Base-by-base conservation (phyloP, 2,797 vertebrate genomes). In the Periparus ater region DNA sequence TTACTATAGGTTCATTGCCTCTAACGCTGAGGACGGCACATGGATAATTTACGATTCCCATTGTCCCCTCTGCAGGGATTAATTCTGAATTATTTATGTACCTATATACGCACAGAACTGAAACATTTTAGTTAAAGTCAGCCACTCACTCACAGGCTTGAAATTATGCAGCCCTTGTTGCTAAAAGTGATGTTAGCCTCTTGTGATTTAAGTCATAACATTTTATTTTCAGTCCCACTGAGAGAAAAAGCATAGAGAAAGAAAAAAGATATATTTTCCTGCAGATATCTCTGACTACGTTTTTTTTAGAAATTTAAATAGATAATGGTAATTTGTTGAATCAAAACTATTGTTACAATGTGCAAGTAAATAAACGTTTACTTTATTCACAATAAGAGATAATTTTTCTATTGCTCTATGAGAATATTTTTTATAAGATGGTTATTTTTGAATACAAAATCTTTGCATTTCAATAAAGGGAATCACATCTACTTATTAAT, bases 1-100 rank as follows among this genome's bases (percentile, higher is more conserved):
- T 98, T 99, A 99, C 98, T 98, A 98, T 98, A 99, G 98, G 99
- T 99, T 99, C 99, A 99, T 98, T 98, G 98, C 98, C 97, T 98
- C 98, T 98, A 98, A 98, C 98, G 94, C 98, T 98, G 98, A 98
- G 98, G 98, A 99, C 97, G 97, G 98, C 98, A 98, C 98, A 98
- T 98, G 95, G 98, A 99, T 99, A 99, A 99, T 99, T 99, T 99
- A 99, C 98, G 98, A 99, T 98, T 98, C 98, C 98, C 98, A 98
- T 99, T 99, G 98, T 99, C 98, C 98, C 98, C 98, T 98, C 99
- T 99, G 98, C 98, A 96, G 99, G 99, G 99, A 99, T 99, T 99
- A 98, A 99, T 99, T 99, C 98, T 99, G 98, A 99, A 99, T 99
- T 99, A 99, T 99, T 99, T 99, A 99, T 99, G 98, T 99, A 98